These are phyloP conservation scores for Synanthedon formicaeformis DNA, from an alignment of 2,888 invertebrate genomes.

Conservation along the genomic window DNA sequence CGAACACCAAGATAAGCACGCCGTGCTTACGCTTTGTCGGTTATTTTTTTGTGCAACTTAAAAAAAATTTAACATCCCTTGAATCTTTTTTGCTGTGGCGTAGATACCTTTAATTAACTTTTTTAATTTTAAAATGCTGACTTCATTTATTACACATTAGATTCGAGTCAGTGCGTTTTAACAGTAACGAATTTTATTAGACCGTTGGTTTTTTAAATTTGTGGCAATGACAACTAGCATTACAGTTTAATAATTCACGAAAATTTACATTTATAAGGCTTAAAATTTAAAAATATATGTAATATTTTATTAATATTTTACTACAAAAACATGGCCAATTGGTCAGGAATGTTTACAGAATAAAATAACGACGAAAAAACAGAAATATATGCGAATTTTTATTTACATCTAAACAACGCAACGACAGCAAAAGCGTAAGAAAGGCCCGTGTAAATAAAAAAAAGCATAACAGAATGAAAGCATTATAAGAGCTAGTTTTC, in stretches of 20 bases:
- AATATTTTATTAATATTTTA: background rate
- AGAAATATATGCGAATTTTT: too few species aligned
- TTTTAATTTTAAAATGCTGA: constrained; percentile 1
- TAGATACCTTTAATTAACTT: constrained; percentile 56
- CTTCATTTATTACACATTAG: too few species aligned
- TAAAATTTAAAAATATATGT: too few species aligned
- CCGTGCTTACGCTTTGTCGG: constrained; percentile 45
- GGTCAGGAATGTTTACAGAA: background rate
- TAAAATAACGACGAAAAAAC: too few species aligned
- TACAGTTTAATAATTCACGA: too few species aligned
- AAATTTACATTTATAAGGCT: too few species aligned
- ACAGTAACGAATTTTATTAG: too few species aligned
- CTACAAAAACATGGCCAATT: background rate
- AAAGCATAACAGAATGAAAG: background rate
- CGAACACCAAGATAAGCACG: constrained; percentile 37
- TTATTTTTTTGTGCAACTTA: constrained; percentile 35
- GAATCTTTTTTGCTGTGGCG: constrained; percentile 39
- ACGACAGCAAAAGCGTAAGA: background rate
- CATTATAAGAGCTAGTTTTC: background rate
- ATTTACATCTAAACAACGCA: background rate
- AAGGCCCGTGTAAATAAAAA: background rate
- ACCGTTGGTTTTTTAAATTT: too few species aligned
- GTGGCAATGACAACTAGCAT: too few species aligned
- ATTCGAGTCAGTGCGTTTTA: too few species aligned
- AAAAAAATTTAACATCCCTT: constrained; percentile 45